These are phyloP conservation scores for Sturnira hondurensis DNA, from an alignment of 2,113 vertebrate genomes.

Conservation along the genomic window DNA sequence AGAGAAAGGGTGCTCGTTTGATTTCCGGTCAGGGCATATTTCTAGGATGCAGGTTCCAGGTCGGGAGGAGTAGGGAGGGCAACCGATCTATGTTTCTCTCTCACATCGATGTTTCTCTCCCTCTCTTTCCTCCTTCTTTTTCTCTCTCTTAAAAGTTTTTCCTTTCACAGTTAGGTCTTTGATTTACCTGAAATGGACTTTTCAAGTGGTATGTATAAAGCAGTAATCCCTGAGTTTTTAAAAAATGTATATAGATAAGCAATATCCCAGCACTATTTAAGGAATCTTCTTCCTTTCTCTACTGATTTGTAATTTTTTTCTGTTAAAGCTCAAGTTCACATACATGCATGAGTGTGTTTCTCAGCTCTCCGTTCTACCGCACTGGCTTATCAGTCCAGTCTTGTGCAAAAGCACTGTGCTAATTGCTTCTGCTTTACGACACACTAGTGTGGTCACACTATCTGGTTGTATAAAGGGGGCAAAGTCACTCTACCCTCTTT, in stretches of 20 bases:
- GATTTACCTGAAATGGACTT: neutral
- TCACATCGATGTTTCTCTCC: too few relatives aligned
- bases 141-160: neutral
- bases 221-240: neutral
- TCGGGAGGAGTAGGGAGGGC: too few relatives aligned
- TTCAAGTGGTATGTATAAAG: neutral
- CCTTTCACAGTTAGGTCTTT: neutral
- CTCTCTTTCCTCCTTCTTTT: too few relatives aligned
- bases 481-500: neutral
- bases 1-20: too few relatives aligned
- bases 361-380: neutral
- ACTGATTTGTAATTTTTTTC: neutral
- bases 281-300: neutral
- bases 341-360: neutral
- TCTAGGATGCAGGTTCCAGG: too few relatives aligned
- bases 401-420: neutral
- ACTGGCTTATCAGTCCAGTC: neutral
- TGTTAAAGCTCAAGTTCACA: neutral
- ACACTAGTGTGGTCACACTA: neutral
- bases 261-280: neutral
- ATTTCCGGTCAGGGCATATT: too few relatives aligned
- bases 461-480: neutral
- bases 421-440: conserved; percentile 1
- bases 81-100: too few relatives aligned
- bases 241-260: conserved; percentile 2